Conservation (phyloP, 2,113 vertebrate genomes). For the Myotis lucifugus region DNA sequence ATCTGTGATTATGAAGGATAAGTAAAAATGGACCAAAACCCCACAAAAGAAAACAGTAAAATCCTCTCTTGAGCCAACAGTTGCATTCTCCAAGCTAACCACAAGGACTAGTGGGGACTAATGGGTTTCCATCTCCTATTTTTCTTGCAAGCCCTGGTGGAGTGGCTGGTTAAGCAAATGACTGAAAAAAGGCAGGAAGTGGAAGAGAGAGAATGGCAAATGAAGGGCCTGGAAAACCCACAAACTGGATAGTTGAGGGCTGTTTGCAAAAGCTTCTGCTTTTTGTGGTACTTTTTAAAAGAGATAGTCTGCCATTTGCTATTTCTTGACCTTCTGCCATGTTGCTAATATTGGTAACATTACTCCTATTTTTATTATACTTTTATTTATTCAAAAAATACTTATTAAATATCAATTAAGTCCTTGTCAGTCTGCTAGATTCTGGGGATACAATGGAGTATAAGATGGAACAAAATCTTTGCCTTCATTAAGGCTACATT, state of each 20-base stretch:
- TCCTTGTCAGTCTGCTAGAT: not conserved
- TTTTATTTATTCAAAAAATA: constrained; percentile 15
- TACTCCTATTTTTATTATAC: not conserved
- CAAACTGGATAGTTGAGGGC: not conserved
- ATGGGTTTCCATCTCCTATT: constrained; percentile 8
- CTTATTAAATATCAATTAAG: not conserved
- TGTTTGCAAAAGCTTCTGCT: not conserved
- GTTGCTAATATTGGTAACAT: not conserved
- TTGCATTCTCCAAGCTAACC: not conserved
- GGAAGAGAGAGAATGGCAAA: not conserved
- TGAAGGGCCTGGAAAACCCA: not conserved
- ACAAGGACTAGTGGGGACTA: not conserved
- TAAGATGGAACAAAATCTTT: not conserved
- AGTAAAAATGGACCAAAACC: not conserved
- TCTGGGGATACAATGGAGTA: not conserved
- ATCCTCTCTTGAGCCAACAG: not conserved
- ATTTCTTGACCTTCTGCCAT: not conserved
- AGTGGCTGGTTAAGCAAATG: constrained; percentile 10
- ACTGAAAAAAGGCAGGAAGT: not conserved
- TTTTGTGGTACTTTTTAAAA: not conserved
- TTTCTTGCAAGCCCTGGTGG: not conserved
- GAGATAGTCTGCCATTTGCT: not conserved
- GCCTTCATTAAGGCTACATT: not conserved
- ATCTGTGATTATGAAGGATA: not conserved
- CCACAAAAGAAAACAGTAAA: not conserved